A percentile compares a stretch with the other conserved stretches of the same genome.
Conservation (phyloP, 2,113 vertebrate species). For the Pangasianodon gigas region DNA sequence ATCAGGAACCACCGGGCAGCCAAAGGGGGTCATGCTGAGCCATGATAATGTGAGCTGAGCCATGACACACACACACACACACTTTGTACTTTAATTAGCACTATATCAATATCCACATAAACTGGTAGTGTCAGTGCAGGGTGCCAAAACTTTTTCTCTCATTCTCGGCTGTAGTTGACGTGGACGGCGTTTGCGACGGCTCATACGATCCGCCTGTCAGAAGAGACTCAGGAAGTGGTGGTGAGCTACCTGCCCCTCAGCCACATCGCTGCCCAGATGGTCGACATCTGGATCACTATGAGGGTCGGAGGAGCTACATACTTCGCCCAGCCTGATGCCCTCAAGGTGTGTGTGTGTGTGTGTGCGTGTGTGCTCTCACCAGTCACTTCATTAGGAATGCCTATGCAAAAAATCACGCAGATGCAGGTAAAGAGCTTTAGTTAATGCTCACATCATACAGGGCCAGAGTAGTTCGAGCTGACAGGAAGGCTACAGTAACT, state of each 20-base stretch:
- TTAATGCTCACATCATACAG: background rate
- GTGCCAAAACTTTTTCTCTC: background rate
- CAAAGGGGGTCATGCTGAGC: constrained; percentile 95
- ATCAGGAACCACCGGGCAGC: constrained; percentile 85
- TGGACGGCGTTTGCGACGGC: constrained; percentile 74
- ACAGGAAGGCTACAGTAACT: no score
- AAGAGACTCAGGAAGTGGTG: constrained; percentile 76
- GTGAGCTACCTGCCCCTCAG: constrained; percentile 96
- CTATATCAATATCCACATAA: background rate
- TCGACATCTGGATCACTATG: constrained; percentile 87
- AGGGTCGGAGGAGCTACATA: constrained; percentile 72
- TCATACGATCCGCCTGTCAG: constrained; percentile 53
- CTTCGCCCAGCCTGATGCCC: constrained; percentile 88
- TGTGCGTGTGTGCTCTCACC: background rate
- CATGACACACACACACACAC: background rate
- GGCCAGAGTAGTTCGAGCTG: no score
- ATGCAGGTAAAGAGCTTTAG: background rate
- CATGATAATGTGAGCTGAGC: constrained; percentile 85
- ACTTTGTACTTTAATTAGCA: background rate
- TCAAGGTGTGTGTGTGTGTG: constrained; percentile 79
- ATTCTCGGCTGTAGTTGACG: constrained; percentile 74
- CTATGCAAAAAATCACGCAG: background rate
- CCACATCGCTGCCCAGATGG: constrained; percentile 88
- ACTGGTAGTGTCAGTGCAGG: background rate
- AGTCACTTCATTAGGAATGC: background rate